Conservation (phyloP, 2,113 vertebrate genomes). For the Alosa alosa region DNA sequence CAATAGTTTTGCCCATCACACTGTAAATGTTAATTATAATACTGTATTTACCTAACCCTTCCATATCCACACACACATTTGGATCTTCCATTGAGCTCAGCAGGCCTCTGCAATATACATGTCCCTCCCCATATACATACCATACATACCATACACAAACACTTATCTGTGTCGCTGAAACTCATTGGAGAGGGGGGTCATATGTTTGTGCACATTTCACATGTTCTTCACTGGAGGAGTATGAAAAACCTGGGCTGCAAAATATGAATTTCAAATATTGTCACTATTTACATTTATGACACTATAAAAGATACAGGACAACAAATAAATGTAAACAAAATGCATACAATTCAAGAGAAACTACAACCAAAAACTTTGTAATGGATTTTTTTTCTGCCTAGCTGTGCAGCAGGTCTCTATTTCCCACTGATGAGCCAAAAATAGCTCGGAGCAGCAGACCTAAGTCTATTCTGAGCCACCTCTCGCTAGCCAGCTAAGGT, state of each 20-base stretch:
- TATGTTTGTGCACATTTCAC: neutral
- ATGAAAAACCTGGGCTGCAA: neutral
- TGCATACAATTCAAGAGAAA: neutral
- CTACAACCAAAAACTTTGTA: neutral
- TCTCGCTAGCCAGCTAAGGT: conserved; percentile 1
- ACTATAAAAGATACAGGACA: neutral
- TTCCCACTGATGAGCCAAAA: conserved; percentile 23
- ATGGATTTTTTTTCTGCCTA: neutral
- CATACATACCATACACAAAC: neutral
- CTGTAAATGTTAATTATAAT: no score
- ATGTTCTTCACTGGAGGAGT: neutral
- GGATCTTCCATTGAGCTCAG: neutral
- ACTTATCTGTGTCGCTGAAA: neutral
- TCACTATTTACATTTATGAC: neutral
- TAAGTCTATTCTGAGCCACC: conserved; percentile 18
- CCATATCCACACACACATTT: neutral
- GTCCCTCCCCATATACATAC: neutral
- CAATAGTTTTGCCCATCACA: neutral
- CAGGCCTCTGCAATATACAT: neutral
- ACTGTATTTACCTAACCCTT: neutral
- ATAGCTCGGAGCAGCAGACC: conserved; percentile 30
- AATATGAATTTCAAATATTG: neutral
- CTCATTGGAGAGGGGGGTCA: neutral
- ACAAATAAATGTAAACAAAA: neutral
- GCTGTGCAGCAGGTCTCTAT: neutral